These are phyloP conservation scores for western clawed frog (Xenopus tropicalis) DNA, from an alignment of 2,113 vertebrate genomes.

Conservation along the genomic window DNA sequence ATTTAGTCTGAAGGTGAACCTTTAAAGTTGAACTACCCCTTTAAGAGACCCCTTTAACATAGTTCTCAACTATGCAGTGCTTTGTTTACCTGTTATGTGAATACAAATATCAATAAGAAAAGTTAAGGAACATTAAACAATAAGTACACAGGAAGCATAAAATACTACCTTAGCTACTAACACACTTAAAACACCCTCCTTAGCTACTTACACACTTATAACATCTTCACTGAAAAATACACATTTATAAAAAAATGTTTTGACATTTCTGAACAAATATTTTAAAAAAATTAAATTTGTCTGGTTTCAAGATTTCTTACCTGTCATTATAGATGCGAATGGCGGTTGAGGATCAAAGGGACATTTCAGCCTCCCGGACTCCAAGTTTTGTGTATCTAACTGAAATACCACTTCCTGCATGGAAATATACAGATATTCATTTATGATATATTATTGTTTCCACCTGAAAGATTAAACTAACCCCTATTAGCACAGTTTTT, in stretches of 20 bases:
- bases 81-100: too few relatives aligned
- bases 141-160: too few relatives aligned
- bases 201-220: too few relatives aligned
- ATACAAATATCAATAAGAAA: too few relatives aligned
- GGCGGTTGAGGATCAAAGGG: slow-evolving; percentile 92
- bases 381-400: slow-evolving; percentile 74
- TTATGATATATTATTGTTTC: background rate
- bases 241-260: slow-evolving; percentile 1
- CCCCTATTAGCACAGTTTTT: slow-evolving; percentile 26
- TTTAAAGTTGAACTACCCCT: too few relatives aligned
- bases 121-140: too few relatives aligned
- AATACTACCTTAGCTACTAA: too few relatives aligned
- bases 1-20: too few relatives aligned
- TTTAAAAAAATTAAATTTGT: slow-evolving; percentile 18
- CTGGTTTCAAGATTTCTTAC: slow-evolving; percentile 61
- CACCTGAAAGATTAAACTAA: background rate
- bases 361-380: slow-evolving; percentile 92
- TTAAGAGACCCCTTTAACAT: too few relatives aligned
- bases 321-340: slow-evolving; percentile 90
- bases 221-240: slow-evolving; percentile 10
- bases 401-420: slow-evolving; percentile 75
- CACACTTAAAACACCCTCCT: too few relatives aligned
- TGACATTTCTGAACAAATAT: slow-evolving; percentile 25
- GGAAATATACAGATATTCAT: slow-evolving; percentile 33
- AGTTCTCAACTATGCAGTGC: too few relatives aligned